Percentiles rank a stretch among this genome's conserved stretches.
phyloP scores from a whole-genome alignment of 2,888 invertebrate genomes.

The Urechis unicinctus region DNA sequence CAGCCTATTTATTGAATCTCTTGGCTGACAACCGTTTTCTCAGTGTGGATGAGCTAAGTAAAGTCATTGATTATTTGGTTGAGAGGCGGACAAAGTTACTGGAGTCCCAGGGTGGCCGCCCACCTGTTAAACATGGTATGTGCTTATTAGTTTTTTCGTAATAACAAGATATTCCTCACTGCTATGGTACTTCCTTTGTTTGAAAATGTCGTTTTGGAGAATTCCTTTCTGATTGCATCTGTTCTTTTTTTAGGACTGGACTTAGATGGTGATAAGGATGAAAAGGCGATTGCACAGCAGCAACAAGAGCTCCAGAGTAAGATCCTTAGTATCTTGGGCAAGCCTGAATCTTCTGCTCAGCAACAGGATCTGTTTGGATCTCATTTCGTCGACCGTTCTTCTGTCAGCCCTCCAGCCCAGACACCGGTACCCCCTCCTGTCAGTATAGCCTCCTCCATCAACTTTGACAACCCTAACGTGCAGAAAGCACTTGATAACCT shows the following conservation, averaged over 20 bases:
- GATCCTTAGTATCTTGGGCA: background rate
- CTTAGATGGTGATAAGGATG: too few relatives aligned
- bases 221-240: too few relatives aligned
- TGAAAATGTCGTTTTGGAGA: too few relatives aligned
- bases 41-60: conserved; percentile 40
- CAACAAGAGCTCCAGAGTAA: background rate
- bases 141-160: too few relatives aligned
- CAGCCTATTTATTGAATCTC: conserved; percentile 62
- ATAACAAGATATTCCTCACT: too few relatives aligned
- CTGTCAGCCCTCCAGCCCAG: background rate
- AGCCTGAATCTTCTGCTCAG: background rate
- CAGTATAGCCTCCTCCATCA: conserved; percentile 31
- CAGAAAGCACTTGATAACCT: conserved; percentile 52
- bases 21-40: conserved; percentile 70
- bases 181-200: too few relatives aligned
- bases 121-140: too few relatives aligned
- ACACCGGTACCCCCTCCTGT: conserved; percentile 13
- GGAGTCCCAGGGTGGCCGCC: background rate
- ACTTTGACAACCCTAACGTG: conserved; percentile 51
- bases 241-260: too few relatives aligned
- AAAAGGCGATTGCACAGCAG: background rate
- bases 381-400: background rate
- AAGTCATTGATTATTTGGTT: conserved; percentile 55
- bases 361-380: too few relatives aligned
- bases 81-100: background rate